Evolutionary conservation across 92 coral and sea anemone genomes (phyloP), one percentile per base, ranked within the genome.

Genomic region (Actinernus sp.): DNA sequence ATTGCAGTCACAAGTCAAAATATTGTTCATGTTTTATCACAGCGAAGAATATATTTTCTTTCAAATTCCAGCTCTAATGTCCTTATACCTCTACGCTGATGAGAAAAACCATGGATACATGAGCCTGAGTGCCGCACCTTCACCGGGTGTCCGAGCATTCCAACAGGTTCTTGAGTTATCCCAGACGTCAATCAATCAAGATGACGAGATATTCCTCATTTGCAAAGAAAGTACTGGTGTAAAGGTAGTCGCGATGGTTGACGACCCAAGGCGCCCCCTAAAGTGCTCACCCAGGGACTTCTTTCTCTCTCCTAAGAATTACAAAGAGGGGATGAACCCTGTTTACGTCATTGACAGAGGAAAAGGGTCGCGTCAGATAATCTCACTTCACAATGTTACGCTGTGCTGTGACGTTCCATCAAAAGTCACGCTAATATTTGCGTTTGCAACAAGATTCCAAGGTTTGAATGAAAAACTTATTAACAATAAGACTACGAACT

Each of bases 1-100:
- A n/a, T n/a, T n/a, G n/a, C n/a, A n/a, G n/a, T n/a, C n/a, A n/a
- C n/a, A n/a, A n/a, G n/a, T n/a, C n/a, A n/a, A n/a, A n/a, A n/a
- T n/a, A n/a, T n/a, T n/a, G n/a, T n/a, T n/a, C n/a, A n/a, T n/a
- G n/a, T n/a, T n/a, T n/a, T n/a, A n/a, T n/a, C n/a, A n/a, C n/a
- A n/a, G n/a, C n/a, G n/a, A n/a, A n/a, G n/a, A n/a, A n/a, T n/a
- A n/a, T n/a, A n/a, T n/a, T n/a, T n/a, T n/a, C n/a, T n/a, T n/a
- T n/a, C n/a, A n/a, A n/a, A n/a, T 49, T 18, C 13, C 41, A 49
- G 58, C 33, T 22, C 27, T 27, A 3, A 17, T 63, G 22, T 31
- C 39, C 3, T 13, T 63, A 7, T 28, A 44, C 26, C 60, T 63
- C 25, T 63, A 63, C 21, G 59, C 40, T 6, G 71, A 63, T 40